These are phyloP conservation scores for Formica exsecta DNA, from an alignment of 1,140 invertebrate genomes.

Conservation along the genomic window DNA sequence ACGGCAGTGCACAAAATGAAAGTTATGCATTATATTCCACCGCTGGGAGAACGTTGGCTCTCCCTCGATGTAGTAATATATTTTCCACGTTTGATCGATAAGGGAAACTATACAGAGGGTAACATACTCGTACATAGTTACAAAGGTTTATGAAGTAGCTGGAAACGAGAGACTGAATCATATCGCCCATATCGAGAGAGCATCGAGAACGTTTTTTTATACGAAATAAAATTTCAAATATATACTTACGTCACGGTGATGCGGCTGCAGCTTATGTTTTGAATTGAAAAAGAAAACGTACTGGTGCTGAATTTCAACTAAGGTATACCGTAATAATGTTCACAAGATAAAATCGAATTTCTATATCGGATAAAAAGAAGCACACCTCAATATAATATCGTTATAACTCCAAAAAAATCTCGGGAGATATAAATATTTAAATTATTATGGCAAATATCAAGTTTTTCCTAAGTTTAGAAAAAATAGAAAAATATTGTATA, in stretches of 20 bases:
- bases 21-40: constrained; percentile 48
- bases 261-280: background rate
- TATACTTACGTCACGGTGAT: background rate
- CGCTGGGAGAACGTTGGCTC: background rate
- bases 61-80: constrained; percentile 56
- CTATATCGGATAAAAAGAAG: constrained; percentile 1
- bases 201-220: constrained; percentile 29
- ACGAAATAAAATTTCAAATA: constrained; percentile 24
- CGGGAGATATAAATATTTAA: background rate
- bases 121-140: constrained; percentile 37
- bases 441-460: background rate
- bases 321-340: background rate
- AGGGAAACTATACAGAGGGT: constrained; percentile 49
- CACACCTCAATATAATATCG: background rate
- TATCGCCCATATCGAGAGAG: constrained; percentile 26
- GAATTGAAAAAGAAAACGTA: background rate
- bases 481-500: background rate
- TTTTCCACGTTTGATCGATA: constrained; percentile 63
- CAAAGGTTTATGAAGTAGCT: constrained; percentile 53
- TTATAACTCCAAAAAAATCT: background rate
- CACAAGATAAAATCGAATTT: background rate
- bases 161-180: constrained; percentile 36
- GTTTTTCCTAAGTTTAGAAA: background rate
- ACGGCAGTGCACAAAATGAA: constrained; percentile 27
- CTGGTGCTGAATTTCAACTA: background rate